phyloP scores from a whole-genome alignment of 2,888 invertebrate species.

The Augochlorella aurata region DNA sequence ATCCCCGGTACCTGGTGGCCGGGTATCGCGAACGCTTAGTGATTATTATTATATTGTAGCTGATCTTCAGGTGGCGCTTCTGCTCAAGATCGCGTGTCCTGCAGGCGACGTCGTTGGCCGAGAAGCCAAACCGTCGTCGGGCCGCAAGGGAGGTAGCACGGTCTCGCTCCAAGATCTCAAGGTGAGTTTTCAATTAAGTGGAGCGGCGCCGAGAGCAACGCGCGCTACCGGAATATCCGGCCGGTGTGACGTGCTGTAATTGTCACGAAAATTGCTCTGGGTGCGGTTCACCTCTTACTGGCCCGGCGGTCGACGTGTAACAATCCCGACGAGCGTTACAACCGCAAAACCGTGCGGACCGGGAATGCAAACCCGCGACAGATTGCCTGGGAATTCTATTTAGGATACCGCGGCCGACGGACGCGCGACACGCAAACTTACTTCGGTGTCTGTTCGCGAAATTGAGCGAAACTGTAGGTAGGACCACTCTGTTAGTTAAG shows the following conservation, averaged over 20 bases:
- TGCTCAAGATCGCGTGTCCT: conserved; percentile 52
- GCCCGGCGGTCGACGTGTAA: conserved; percentile 29
- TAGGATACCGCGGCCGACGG: conserved; percentile 29
- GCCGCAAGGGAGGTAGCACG: conserved; percentile 34
- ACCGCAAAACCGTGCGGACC: conserved; percentile 38
- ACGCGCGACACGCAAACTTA: conserved; percentile 38
- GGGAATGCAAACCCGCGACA: conserved; percentile 26
- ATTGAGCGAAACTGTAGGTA: conserved; percentile 19
- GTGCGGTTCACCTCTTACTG: conserved; percentile 43
- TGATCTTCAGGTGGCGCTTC: conserved; percentile 73
- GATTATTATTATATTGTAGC: conserved; percentile 73
- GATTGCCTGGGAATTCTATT: conserved; percentile 53
- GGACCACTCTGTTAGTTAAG: conserved; percentile 46
- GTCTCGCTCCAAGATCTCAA: conserved; percentile 54
- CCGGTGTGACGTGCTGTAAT: conserved; percentile 40
- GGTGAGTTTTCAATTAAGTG: conserved; percentile 50
- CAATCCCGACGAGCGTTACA: conserved; percentile 28
- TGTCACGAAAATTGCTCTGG: conserved; percentile 47
- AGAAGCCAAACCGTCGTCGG: conserved; percentile 41
- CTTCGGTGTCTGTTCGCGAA: conserved; percentile 41
- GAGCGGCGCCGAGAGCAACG: neutral
- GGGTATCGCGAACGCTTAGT: conserved; percentile 22
- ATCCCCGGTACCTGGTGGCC: neutral
- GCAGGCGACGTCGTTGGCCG: conserved; percentile 42
- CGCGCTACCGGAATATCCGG: conserved; percentile 1